Conservation (phyloP, 2,113 vertebrate species). For the Cheirogaleus medius region DNA sequence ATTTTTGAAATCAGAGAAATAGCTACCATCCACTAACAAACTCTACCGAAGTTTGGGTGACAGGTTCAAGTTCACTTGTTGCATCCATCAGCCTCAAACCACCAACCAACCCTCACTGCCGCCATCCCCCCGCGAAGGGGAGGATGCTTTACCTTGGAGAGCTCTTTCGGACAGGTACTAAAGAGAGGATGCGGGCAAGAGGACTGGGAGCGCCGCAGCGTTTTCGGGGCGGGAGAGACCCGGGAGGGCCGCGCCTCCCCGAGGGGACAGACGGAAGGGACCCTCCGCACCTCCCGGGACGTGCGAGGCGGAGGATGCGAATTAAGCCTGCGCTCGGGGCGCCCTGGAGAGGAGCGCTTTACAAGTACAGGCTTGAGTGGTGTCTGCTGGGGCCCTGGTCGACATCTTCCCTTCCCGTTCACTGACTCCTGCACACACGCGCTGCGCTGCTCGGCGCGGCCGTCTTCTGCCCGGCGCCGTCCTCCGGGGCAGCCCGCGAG, state of each 20-base stretch:
- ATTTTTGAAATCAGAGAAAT: background rate
- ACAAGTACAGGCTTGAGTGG: background rate
- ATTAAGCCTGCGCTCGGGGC: background rate
- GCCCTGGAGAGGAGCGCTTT: background rate
- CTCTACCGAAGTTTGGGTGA: slow-evolving; percentile 21
- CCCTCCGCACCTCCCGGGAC: background rate
- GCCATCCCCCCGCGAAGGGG: background rate
- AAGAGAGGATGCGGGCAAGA: too few species aligned
- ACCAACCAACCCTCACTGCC: background rate
- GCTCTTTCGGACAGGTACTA: background rate
- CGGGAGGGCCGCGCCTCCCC: background rate
- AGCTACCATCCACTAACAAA: background rate
- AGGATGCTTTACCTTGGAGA: background rate
- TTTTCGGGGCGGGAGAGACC: background rate
- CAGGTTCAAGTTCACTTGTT: slow-evolving; percentile 69
- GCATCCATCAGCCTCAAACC: slow-evolving; percentile 6
- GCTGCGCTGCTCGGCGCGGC: background rate
- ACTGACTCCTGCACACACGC: background rate
- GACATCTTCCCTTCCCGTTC: background rate
- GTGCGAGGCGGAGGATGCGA: background rate
- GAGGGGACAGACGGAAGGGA: background rate
- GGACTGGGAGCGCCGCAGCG: background rate
- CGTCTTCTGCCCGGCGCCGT: background rate
- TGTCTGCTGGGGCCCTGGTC: background rate
- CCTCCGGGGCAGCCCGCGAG: background rate